phyloP scores from a whole-genome alignment of 2,797 vertebrate species.

The Scyliorhinus canicula region DNA sequence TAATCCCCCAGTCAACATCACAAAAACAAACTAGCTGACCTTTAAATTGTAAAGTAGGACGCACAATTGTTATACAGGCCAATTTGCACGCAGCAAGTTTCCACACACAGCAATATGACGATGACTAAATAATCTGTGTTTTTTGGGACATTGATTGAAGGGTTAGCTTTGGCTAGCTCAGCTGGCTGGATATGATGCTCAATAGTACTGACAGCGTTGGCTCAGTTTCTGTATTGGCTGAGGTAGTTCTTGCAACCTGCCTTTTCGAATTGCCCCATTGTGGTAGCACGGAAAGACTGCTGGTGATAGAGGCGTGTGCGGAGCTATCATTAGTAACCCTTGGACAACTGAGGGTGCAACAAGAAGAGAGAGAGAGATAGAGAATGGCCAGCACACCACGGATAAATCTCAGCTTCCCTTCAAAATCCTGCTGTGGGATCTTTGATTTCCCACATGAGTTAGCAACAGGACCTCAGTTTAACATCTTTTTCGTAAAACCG shows the following conservation, averaged over 20 bases:
- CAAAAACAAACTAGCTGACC: background rate
- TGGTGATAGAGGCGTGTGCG: background rate
- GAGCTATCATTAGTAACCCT: too few species aligned
- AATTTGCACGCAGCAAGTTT: background rate
- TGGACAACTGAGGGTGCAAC: too few species aligned
- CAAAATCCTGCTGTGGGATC: background rate
- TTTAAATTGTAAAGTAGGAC: background rate
- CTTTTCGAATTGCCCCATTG: background rate
- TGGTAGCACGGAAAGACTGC: background rate
- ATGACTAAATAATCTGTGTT: background rate
- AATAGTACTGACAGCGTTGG: background rate
- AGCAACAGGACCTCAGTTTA: background rate
- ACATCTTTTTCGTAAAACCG: background rate
- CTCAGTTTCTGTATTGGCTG: background rate
- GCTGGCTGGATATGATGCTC: background rate
- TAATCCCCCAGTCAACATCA: background rate
- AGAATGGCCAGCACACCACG: background rate
- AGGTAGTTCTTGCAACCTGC: too few species aligned
- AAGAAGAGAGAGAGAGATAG: too few species aligned
- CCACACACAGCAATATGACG: background rate
- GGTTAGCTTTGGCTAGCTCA: background rate
- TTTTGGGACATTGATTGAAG: background rate
- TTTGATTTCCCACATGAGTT: background rate
- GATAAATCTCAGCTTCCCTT: background rate
- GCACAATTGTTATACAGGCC: too few species aligned